These are phyloP conservation scores for Trichonephila clavata DNA, from an alignment of 1,140 invertebrate species.

Conservation along the genomic window DNA sequence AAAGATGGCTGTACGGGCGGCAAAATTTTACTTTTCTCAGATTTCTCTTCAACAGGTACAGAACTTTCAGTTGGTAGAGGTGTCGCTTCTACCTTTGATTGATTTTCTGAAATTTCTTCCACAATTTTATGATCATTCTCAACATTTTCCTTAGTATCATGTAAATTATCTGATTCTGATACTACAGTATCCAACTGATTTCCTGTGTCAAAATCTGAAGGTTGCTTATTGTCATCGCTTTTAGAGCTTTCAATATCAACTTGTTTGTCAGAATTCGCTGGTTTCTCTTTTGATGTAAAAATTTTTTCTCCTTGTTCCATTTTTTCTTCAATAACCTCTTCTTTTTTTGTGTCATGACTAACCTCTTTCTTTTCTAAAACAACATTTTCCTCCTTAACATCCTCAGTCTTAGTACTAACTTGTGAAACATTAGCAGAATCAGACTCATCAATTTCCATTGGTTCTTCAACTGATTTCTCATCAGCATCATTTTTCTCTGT, in stretches of 20 bases:
- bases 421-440: constrained; percentile 24
- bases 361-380: not conserved
- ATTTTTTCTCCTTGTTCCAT: not conserved
- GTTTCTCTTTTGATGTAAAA: not conserved
- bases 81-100: constrained; percentile 1
- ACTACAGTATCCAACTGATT: not conserved
- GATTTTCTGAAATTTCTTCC: constrained; percentile 25
- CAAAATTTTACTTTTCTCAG: not conserved
- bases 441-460: constrained; percentile 66
- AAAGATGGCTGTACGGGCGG: not conserved
- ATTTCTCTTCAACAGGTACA: not conserved
- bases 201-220: not conserved
- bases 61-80: not conserved
- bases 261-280: not conserved
- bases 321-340: constrained; percentile 17
- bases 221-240: not conserved
- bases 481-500: not conserved
- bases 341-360: not conserved
- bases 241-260: not conserved
- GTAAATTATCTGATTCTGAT: not conserved
- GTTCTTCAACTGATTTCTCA: constrained; percentile 43
- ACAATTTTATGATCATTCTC: not conserved
- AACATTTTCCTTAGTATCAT: not conserved
- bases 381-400: not conserved
- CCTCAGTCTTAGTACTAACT: not conserved